Evolutionary conservation across 2,888 invertebrate genomes (phyloP), one percentile per base, ranked within the genome.

Genomic region (Melangyna quadrimaculata): DNA sequence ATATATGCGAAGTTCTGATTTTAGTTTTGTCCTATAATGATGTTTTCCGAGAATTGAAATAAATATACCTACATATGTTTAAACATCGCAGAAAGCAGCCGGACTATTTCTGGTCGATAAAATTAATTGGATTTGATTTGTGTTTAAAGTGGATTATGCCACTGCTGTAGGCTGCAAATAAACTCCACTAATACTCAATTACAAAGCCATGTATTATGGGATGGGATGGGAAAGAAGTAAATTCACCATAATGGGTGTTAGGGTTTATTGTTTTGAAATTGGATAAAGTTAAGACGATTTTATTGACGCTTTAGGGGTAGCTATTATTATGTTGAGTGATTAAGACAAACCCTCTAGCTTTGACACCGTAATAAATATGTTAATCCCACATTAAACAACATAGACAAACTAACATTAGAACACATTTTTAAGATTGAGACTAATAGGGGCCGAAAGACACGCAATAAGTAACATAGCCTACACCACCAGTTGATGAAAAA

Each of bases 41-140:
- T 35, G 5, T 59, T 59, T 35, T 19, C 22, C 8, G 24, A 8
- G 14, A 27, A 8, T n/a, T 51, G n/a, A 51, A 14, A 12, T 22
- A n/a, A n/a, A n/a, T n/a, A n/a, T n/a, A n/a, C n/a, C n/a, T n/a
- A n/a, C n/a, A n/a, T 19, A 48, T 24, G 2, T 14, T 24, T 1
- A 14, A 24, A 48, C 48, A 48, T 43, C 17, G 12, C 9, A 22
- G 22, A 29, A 40, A 27, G 45, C 1, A 27, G 45, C 1, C 4
- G 24, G 14, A 69, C 72, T 69, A 65, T 48, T 81, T 81, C 24
- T 72, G 45, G 77, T 86, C 81, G 72, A 81, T 78, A 63, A 73
- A 81, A 63, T 81, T 51, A 70, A 78, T 75, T 55, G 55, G 72
- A 45, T 72, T 55, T 75, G 65, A 61, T 75, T 59, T 75, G 71